These are phyloP conservation scores for Bicyclus anynana DNA, from an alignment of 1,140 invertebrate species.

Conservation along the genomic window DNA sequence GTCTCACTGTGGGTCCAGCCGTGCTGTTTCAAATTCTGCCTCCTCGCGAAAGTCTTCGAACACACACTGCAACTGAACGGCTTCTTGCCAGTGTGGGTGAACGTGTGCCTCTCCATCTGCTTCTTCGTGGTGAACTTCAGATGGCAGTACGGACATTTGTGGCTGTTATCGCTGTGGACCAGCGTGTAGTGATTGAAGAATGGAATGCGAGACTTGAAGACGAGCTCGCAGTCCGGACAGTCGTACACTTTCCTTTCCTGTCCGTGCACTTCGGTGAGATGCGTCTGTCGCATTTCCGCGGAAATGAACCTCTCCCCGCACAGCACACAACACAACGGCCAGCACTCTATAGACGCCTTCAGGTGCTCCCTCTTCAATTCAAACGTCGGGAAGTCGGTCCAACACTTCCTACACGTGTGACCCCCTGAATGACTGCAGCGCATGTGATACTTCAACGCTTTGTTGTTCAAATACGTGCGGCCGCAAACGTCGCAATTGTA, in stretches of 20 bases:
- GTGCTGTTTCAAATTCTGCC: no score
- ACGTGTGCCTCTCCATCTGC: no score
- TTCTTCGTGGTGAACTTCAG: conserved; percentile 1
- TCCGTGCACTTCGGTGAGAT: conserved; percentile 12
- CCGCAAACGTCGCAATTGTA: conserved; percentile 61
- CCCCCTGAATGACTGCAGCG: conserved; percentile 50
- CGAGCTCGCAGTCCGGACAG: no score
- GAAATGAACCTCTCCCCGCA: conserved; percentile 56
- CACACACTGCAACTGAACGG: no score
- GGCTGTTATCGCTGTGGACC: no score
- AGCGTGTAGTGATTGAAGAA: no score
- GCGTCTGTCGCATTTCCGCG: conserved; percentile 51
- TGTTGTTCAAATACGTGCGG: conserved; percentile 44
- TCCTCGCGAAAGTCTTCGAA: no score
- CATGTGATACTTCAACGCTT: conserved; percentile 57
- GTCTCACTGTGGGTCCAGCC: no score
- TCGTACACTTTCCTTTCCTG: not conserved
- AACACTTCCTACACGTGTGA: conserved; percentile 55
- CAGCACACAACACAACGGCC: conserved; percentile 45
- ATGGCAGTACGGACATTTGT: conserved; percentile 29
- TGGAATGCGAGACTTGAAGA: not conserved
- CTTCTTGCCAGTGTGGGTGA: no score
- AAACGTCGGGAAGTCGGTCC: conserved; percentile 42
- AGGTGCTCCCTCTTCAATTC: conserved; percentile 47
- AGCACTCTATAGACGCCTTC: conserved; percentile 42